Evolutionary conservation across 1,140 invertebrate genomes (phyloP).

Genomic region (Cyphomyrmex costatus): DNA sequence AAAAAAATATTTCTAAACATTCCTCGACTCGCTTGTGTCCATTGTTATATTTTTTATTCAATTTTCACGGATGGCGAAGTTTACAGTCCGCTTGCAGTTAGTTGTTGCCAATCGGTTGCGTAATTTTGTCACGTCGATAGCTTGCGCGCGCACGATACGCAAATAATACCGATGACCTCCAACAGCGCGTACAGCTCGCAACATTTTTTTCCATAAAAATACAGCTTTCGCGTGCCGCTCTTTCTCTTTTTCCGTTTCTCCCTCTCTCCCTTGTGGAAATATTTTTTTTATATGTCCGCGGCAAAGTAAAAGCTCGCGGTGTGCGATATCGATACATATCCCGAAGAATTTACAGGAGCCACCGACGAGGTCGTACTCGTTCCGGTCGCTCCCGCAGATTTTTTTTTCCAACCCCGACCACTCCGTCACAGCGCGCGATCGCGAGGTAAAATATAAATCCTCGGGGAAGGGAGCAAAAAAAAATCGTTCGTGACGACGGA

Average conservation of each 20-base stretch:
- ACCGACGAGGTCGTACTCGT: slow-evolving; percentile 50
- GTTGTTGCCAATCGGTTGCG: slow-evolving; percentile 32
- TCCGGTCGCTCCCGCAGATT: slow-evolving; percentile 50
- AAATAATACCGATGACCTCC: slow-evolving; percentile 45
- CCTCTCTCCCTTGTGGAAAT: neutral
- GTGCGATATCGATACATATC: slow-evolving; percentile 57
- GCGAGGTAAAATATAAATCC: slow-evolving; percentile 64
- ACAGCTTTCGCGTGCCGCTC: slow-evolving; percentile 36
- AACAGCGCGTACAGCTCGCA: slow-evolving; percentile 17
- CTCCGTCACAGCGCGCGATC: slow-evolving; percentile 42
- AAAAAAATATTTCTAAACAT: neutral
- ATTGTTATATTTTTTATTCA: slow-evolving; percentile 1
- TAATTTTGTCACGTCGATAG: slow-evolving; percentile 55
- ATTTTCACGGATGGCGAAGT: neutral
- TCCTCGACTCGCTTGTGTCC: neutral
- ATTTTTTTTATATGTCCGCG: slow-evolving; percentile 45
- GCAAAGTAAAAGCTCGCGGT: slow-evolving; percentile 55
- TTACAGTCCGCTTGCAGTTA: slow-evolving; percentile 8
- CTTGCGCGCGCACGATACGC: slow-evolving; percentile 10
- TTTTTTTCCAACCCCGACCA: slow-evolving; percentile 42
- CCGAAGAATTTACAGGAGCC: slow-evolving; percentile 63
- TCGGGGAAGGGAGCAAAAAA: slow-evolving; percentile 52
- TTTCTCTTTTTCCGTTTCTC: slow-evolving; percentile 5
- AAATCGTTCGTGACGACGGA: slow-evolving; percentile 53
- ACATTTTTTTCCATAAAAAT: slow-evolving; percentile 57